phyloP scores from a whole-genome alignment of 2,888 invertebrate species.

The Dasypogon diadema region DNA sequence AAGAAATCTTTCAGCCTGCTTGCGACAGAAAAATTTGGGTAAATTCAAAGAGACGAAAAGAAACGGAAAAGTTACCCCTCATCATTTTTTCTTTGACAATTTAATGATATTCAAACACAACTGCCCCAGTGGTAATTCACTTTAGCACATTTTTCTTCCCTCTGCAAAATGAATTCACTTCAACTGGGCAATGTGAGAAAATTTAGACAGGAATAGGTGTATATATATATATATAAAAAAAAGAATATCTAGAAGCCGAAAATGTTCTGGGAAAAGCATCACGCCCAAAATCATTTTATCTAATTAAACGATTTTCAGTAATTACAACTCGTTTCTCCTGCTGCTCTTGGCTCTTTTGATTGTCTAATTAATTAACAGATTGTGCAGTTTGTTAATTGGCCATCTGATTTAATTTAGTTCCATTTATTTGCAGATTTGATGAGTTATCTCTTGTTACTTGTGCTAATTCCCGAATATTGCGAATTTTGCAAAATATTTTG shows the following conservation, averaged over 20 bases:
- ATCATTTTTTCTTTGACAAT: conserved; percentile 63
- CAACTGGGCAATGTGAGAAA: neutral
- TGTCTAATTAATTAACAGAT: conserved; percentile 45
- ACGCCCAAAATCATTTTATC: conserved; percentile 29
- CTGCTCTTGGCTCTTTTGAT: conserved; percentile 4
- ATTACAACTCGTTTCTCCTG: neutral
- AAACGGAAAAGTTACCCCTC: conserved; percentile 51
- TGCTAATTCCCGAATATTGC: conserved; percentile 1
- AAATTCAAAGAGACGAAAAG: conserved; percentile 3
- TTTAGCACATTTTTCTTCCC: neutral
- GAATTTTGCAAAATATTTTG: conserved; percentile 9
- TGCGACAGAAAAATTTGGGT: neutral
- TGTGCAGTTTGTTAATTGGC: conserved; percentile 41
- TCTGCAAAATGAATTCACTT: neutral
- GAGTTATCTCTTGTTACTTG: neutral
- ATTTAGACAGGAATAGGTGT: neutral
- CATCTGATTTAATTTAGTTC: conserved; percentile 22
- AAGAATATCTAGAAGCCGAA: neutral
- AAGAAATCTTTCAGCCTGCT: neutral
- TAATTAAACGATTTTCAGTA: conserved; percentile 34
- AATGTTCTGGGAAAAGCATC: neutral
- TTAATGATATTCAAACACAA: conserved; percentile 68
- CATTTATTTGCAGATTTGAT: conserved; percentile 1
- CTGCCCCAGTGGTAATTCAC: neutral
- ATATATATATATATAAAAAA: too few relatives aligned